Evolutionary conservation across 92 coral and sea anemone genomes (phyloP).

Genomic region (Metridium senile): DNA sequence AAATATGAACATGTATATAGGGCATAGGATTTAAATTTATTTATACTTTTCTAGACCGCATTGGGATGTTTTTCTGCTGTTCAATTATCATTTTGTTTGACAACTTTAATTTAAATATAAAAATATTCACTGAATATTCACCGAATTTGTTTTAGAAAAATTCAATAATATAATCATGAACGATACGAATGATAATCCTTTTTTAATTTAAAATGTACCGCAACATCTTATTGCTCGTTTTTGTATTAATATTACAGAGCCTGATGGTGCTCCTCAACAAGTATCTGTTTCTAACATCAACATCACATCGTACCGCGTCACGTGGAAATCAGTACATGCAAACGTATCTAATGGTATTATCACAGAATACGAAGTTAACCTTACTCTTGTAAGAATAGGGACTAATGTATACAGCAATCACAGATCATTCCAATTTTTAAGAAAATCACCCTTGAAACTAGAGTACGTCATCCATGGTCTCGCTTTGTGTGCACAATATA

Average conservation of each 20-base stretch:
- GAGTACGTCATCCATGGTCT: background rate
- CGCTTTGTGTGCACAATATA: background rate
- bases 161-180: no score
- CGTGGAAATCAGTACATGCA: background rate
- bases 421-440: background rate
- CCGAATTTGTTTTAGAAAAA: no score
- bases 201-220: no score
- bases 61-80: background rate
- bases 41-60: background rate
- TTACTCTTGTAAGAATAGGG: background rate
- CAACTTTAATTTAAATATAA: no score
- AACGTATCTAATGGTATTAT: background rate
- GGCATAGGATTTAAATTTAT: no score
- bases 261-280: slow-evolving; percentile 10
- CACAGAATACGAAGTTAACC: background rate
- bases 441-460: background rate
- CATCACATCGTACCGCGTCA: background rate
- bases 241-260: background rate
- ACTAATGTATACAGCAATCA: background rate
- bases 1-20: no score
- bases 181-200: no score
- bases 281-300: slow-evolving; percentile 1
- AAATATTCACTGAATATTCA: no score
- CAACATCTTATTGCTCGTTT: no score
- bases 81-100: background rate